Conservation (phyloP, 2,888 invertebrate species). For the Lissocephala sabroskyi region DNA sequence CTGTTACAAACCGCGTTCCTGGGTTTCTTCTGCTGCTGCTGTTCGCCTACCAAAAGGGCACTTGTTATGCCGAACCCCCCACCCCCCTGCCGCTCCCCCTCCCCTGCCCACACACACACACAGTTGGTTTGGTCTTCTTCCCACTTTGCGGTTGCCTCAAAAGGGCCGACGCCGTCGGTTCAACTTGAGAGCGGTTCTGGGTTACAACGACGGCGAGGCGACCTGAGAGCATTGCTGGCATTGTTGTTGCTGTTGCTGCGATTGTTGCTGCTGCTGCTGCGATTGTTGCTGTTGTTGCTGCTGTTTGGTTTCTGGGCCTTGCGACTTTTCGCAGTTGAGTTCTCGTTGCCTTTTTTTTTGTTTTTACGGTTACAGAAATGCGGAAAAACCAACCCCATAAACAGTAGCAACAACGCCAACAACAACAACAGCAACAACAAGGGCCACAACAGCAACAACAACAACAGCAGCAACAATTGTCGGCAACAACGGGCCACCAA, state of each 20-base stretch:
- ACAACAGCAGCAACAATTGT: background rate
- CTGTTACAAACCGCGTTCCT: constrained; percentile 39
- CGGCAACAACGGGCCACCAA: background rate
- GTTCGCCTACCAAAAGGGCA: constrained; percentile 1
- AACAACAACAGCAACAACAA: constrained; percentile 8
- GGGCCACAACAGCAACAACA: background rate
- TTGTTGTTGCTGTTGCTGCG: too few relatives aligned
- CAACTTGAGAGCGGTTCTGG: constrained; percentile 58
- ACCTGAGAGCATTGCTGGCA: too few relatives aligned
- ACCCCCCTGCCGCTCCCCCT: too few relatives aligned
- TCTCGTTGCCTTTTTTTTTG: background rate
- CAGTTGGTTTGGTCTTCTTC: background rate
- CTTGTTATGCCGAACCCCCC: too few relatives aligned
- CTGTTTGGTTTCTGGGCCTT: too few relatives aligned
- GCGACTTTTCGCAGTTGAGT: constrained; percentile 2
- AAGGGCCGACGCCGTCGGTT: too few relatives aligned
- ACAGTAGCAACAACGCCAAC: constrained; percentile 11
- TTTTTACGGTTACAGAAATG: constrained; percentile 35
- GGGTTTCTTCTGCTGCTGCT: constrained; percentile 17
- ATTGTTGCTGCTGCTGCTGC: too few relatives aligned
- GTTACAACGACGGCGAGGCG: too few relatives aligned
- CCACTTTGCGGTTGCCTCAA: constrained; percentile 12
- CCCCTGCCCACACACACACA: too few relatives aligned
- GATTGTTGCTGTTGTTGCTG: too few relatives aligned
- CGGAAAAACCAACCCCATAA: constrained; percentile 6